These are phyloP conservation scores for Eilema sororculum DNA, from an alignment of 2,888 invertebrate species.

Conservation along the genomic window DNA sequence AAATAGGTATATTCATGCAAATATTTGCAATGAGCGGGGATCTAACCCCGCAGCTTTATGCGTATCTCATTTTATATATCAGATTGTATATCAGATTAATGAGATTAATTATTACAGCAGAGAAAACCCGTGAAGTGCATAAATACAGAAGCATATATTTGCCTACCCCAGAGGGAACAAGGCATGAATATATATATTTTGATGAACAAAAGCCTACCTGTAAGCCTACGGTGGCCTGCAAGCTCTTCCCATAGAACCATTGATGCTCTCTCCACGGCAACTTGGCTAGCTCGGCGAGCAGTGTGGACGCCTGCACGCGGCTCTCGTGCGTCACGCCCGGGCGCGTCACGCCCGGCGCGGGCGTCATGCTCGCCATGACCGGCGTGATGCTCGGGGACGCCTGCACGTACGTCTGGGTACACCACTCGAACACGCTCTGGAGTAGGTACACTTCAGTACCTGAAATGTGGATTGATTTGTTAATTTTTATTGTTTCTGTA, in stretches of 20 bases:
- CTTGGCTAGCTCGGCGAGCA: constrained; percentile 56
- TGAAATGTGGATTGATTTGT: constrained; percentile 17
- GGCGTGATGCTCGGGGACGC: constrained; percentile 17
- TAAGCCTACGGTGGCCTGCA: constrained; percentile 51
- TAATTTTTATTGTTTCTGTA: background rate
- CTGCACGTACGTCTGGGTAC: constrained; percentile 50
- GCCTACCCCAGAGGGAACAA: no score
- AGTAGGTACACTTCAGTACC: constrained; percentile 65
- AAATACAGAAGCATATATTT: no score
- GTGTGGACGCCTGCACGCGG: constrained; percentile 57
- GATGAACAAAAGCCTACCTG: constrained; percentile 66
- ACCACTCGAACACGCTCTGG: constrained; percentile 69
- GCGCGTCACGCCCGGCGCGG: background rate
- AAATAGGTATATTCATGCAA: no score
- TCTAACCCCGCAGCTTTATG: no score
- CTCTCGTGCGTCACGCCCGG: constrained; percentile 45
- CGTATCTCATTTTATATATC: no score
- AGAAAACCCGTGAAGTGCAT: no score
- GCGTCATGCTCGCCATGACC: constrained; percentile 12
- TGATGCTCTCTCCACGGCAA: constrained; percentile 70
- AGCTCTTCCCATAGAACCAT: constrained; percentile 63
- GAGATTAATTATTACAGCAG: no score
- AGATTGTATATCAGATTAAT: no score
- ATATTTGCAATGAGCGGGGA: no score
- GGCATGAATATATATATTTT: no score